Conservation (phyloP, 2,888 invertebrate genomes). For the Drosophila mettleri region DNA sequence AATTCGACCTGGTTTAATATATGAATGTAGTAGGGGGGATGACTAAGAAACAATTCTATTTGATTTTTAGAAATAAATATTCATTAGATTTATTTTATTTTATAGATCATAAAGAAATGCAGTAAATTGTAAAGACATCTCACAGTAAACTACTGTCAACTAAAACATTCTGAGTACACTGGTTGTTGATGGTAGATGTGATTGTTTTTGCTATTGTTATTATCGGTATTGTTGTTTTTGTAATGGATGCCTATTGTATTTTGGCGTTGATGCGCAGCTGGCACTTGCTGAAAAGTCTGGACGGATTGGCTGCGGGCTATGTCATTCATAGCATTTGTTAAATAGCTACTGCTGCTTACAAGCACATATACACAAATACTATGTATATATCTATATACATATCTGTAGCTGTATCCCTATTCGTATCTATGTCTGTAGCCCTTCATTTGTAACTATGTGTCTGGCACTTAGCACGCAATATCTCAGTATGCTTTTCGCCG, state of each 20-base stretch:
- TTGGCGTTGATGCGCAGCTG: slow-evolving; percentile 80
- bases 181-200: no score
- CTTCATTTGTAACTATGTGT: slow-evolving; percentile 40
- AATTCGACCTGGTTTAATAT: background rate
- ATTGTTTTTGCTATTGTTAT: slow-evolving; percentile 18
- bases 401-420: slow-evolving; percentile 11
- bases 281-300: slow-evolving; percentile 79
- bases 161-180: slow-evolving; percentile 3
- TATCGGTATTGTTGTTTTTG: slow-evolving; percentile 20
- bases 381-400: slow-evolving; percentile 9
- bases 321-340: slow-evolving; percentile 72
- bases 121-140: background rate
- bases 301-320: slow-evolving; percentile 64
- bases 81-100: background rate
- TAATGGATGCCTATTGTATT: slow-evolving; percentile 64
- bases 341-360: slow-evolving; percentile 57
- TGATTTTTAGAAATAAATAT: no score
- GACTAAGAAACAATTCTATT: no score
- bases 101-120: slow-evolving; percentile 6
- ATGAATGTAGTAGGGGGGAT: background rate
- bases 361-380: background rate
- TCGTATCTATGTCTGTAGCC: slow-evolving; percentile 18
- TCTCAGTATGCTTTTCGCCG: slow-evolving; percentile 21
- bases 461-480: slow-evolving; percentile 75
- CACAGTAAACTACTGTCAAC: slow-evolving; percentile 16